Evolutionary conservation across 2,888 invertebrate species (phyloP).

Genomic region (Polietes domitor): DNA sequence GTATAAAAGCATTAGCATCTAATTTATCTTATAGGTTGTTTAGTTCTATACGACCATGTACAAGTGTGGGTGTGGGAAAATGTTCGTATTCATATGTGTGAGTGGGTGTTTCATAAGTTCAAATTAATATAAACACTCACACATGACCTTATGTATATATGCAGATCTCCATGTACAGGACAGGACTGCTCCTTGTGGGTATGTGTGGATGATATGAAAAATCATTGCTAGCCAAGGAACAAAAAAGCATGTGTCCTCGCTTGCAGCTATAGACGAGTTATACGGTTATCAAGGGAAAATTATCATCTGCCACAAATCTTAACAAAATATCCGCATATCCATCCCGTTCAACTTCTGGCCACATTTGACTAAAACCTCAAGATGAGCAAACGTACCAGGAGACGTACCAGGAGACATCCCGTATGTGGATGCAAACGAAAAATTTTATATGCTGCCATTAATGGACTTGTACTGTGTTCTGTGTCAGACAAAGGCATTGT

Average conservation of each 20-base stretch:
- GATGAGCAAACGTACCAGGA: neutral
- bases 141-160: too few relatives aligned
- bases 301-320: conserved; percentile 79
- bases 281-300: conserved; percentile 78
- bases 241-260: conserved; percentile 72
- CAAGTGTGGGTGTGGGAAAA: neutral
- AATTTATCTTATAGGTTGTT: conserved; percentile 43
- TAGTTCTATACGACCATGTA: neutral
- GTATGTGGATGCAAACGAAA: neutral
- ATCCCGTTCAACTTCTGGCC: neutral
- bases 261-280: conserved; percentile 79
- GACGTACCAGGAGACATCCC: neutral
- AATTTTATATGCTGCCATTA: neutral
- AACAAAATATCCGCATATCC: conserved; percentile 70
- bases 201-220: conserved; percentile 64
- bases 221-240: conserved; percentile 44
- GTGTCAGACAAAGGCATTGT: conserved; percentile 32
- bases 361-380: conserved; percentile 37
- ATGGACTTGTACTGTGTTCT: neutral
- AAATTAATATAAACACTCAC: neutral
- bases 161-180: neutral
- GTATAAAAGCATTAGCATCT: conserved; percentile 35
- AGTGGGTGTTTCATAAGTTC: neutral
- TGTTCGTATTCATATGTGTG: conserved; percentile 3
- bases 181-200: neutral